These are phyloP conservation scores for Gadus macrocephalus DNA, from an alignment of 2,113 vertebrate genomes.

Conservation along the genomic window DNA sequence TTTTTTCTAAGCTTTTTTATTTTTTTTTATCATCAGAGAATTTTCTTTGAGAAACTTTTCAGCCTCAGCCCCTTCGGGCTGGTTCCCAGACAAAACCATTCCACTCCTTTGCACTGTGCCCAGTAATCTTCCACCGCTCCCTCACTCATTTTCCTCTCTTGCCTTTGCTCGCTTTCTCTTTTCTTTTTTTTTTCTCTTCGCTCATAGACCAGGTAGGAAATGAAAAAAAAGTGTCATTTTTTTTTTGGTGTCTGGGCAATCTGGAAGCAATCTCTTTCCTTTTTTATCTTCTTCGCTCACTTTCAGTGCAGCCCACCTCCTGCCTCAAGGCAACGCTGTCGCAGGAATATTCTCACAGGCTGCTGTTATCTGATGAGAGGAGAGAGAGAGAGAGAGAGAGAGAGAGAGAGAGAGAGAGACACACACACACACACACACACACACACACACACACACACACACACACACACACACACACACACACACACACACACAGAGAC, in stretches of 20 bases:
- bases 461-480: too few relatives aligned
- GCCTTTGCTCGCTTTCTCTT: conserved; percentile 29
- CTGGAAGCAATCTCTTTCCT: conserved; percentile 82
- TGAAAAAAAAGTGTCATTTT: conserved; percentile 79
- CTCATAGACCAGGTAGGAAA: conserved; percentile 79
- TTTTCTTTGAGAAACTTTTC: conserved; percentile 76
- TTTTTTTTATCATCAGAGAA: conserved; percentile 67
- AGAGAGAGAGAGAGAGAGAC: conserved; percentile 26
- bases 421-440: too few relatives aligned
- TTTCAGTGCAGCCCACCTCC: conserved; percentile 85
- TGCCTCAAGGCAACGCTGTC: conserved; percentile 94
- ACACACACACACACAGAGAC: conserved; percentile 32
- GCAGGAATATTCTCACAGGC: conserved; percentile 84
- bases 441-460: too few relatives aligned
- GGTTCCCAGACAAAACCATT: conserved; percentile 82
- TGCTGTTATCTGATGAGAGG: conserved; percentile 83
- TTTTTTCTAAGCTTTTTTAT: conserved; percentile 51
- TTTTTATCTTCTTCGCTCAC: conserved; percentile 69
- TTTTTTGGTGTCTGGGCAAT: conserved; percentile 87
- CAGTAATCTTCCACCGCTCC: conserved; percentile 69
- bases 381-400: conserved; percentile 57
- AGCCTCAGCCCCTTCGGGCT: conserved; percentile 77
- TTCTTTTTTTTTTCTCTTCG: conserved; percentile 5
- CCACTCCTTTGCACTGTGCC: conserved; percentile 77
- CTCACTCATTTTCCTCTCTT: conserved; percentile 53